phyloP scores from a whole-genome alignment of 2,888 invertebrate species.

The Camponotus fellah region DNA sequence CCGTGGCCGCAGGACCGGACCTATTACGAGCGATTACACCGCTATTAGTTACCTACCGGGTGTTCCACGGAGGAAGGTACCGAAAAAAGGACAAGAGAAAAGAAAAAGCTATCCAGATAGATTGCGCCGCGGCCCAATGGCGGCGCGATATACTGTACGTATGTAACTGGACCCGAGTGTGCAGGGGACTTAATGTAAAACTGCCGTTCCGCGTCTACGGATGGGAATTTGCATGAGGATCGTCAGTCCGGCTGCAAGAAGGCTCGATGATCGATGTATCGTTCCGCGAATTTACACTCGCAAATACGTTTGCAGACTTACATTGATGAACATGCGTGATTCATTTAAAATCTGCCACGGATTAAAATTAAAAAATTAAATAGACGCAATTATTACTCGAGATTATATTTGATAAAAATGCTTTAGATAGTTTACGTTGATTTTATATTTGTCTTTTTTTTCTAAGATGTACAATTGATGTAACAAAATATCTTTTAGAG shows the following conservation, averaged over 20 bases:
- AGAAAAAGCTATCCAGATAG: constrained; percentile 70
- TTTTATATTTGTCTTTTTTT: background rate
- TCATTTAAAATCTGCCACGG: constrained; percentile 31
- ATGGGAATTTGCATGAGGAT: constrained; percentile 68
- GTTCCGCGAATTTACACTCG: constrained; percentile 56
- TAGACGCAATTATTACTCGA: constrained; percentile 15
- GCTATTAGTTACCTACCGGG: constrained; percentile 84
- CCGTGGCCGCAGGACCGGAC: constrained; percentile 79
- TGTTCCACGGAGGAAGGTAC: constrained; percentile 76
- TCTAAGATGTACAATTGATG: background rate
- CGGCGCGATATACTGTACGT: constrained; percentile 66
- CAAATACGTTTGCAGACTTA: constrained; percentile 35
- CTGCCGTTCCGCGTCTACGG: constrained; percentile 55
- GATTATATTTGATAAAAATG: background rate
- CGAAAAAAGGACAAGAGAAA: constrained; percentile 65
- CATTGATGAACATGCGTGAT: constrained; percentile 16
- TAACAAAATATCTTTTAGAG: background rate
- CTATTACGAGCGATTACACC: constrained; percentile 83
- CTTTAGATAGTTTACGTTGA: background rate
- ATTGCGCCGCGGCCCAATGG: constrained; percentile 72
- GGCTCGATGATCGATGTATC: constrained; percentile 67
- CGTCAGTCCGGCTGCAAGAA: constrained; percentile 35
- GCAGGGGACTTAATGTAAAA: constrained; percentile 69
- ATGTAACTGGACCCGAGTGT: constrained; percentile 64
- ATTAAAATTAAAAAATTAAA: constrained; percentile 32